phyloP scores from a whole-genome alignment of 2,113 vertebrate species.

The Myotis yumanensis region DNA sequence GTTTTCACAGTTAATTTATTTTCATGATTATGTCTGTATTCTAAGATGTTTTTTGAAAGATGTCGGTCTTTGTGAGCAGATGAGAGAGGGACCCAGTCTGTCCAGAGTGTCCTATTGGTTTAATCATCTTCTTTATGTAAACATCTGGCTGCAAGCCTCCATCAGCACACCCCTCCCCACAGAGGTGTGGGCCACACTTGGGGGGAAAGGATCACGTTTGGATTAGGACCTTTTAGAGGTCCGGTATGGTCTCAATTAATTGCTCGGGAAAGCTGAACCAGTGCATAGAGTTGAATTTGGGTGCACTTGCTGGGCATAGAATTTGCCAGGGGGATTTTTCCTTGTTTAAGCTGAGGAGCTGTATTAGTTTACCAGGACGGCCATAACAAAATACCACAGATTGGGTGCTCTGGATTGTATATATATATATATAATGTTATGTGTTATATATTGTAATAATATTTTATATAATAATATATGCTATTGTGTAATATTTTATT shows the following conservation, averaged over 20 bases:
- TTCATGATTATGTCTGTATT: background rate
- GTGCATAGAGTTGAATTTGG: background rate
- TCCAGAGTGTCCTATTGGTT: background rate
- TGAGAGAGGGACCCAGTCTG: background rate
- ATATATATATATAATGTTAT: background rate
- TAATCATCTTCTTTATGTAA: background rate
- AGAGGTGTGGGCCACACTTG: background rate
- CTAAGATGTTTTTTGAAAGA: background rate
- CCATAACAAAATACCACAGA: background rate
- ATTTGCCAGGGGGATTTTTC: background rate
- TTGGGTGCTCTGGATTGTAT: background rate
- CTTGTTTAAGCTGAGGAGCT: background rate
- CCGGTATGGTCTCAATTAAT: background rate
- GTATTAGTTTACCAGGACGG: background rate
- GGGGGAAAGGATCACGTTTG: background rate
- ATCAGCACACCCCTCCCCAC: rapidly evolving
- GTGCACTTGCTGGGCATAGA: background rate
- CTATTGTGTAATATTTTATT: background rate
- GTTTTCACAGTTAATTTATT: background rate
- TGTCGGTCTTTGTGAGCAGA: background rate
- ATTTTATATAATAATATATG: background rate
- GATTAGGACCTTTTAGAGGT: background rate
- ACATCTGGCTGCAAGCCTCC: background rate
- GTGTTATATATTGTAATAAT: background rate
- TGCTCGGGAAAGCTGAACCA: background rate